Evolutionary conservation across 1,140 invertebrate species (phyloP).

Genomic region (Danaus plexippus): DNA sequence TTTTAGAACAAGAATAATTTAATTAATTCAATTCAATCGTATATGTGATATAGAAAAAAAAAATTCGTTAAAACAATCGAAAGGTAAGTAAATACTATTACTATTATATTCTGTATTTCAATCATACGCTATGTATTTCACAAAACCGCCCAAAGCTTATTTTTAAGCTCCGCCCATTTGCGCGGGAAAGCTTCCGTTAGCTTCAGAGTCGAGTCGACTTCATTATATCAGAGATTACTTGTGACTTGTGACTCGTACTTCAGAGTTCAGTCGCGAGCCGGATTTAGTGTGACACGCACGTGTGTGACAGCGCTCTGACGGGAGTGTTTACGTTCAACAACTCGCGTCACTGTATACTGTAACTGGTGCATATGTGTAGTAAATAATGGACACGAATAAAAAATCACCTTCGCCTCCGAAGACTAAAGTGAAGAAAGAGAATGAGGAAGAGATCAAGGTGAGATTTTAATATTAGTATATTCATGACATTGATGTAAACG

Average conservation of each 20-base stretch:
- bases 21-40: too few species aligned
- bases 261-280: conserved; percentile 40
- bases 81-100: too few species aligned
- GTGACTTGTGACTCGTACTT: too few species aligned
- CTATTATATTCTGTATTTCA: too few species aligned
- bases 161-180: conserved; percentile 46
- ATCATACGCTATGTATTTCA: too few species aligned
- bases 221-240: too few species aligned
- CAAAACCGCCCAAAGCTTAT: conserved; percentile 24
- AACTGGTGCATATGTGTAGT: too few species aligned
- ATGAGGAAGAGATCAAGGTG: conserved; percentile 72
- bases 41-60: too few species aligned
- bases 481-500: conserved; percentile 44
- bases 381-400: too few species aligned
- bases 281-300: conserved; percentile 28
- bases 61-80: too few species aligned
- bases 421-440: conserved; percentile 67
- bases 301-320: conserved; percentile 8
- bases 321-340: conserved; percentile 58
- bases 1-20: too few species aligned
- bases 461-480: conserved; percentile 20
- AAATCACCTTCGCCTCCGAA: conserved; percentile 35
- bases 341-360: conserved; percentile 3
- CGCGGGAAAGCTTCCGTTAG: conserved; percentile 36
- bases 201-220: too few species aligned